Percentiles rank a stretch among this genome's conserved stretches.
Conservation (phyloP, 2,888 invertebrate genomes). For the Tortricodes alternella region DNA sequence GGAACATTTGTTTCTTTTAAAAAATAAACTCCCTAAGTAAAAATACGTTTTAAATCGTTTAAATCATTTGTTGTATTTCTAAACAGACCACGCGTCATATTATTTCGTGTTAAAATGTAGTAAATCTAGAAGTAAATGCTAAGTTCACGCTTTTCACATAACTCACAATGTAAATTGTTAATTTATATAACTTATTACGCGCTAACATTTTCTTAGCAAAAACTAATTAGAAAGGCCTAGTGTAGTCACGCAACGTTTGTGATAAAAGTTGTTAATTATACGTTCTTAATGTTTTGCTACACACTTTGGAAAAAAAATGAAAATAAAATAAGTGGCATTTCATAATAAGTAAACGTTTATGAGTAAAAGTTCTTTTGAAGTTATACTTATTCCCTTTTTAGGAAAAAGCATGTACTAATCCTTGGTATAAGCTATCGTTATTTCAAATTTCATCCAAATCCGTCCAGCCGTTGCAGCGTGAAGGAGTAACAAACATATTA, state of each 20-base stretch:
- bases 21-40: not conserved
- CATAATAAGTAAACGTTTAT: no score
- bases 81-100: not conserved
- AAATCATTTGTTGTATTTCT: not conserved
- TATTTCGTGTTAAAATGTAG: constrained; percentile 3
- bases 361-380: no score
- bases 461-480: no score
- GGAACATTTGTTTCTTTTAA: no score
- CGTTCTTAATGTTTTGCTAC: not conserved
- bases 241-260: not conserved
- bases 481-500: no score
- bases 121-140: constrained; percentile 1
- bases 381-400: no score
- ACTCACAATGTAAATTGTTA: constrained; percentile 1
- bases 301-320: no score
- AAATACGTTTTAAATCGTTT: not conserved
- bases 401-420: no score
- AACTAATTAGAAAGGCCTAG: not conserved
- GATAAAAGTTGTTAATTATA: not conserved
- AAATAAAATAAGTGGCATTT: no score
- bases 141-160: constrained; percentile 14
- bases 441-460: no score
- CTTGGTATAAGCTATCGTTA: no score
- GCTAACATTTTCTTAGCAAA: constrained; percentile 12
- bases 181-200: constrained; percentile 11